Evolutionary conservation across 2,797 vertebrate genomes (phyloP).

Genomic region (Pseudomugil gertrudae): DNA sequence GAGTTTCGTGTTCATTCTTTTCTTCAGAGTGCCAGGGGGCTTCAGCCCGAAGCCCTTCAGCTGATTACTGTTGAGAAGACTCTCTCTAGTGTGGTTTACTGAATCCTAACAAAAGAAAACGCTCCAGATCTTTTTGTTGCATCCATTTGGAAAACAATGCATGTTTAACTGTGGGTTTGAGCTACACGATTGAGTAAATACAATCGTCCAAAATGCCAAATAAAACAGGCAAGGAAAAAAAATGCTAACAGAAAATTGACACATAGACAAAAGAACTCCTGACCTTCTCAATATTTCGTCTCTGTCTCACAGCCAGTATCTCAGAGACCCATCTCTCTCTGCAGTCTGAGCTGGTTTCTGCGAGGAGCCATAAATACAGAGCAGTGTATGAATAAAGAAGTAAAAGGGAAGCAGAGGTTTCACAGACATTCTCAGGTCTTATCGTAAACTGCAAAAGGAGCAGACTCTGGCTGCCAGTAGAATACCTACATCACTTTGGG

Average conservation of each 20-base stretch:
- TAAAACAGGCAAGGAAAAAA: no score
- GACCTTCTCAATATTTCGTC: conserved; percentile 41
- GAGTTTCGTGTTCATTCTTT: conserved; percentile 14
- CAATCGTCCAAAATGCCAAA: no score
- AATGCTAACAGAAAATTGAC: not conserved
- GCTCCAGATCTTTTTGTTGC: not conserved
- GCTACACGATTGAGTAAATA: no score
- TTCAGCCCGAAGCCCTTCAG: conserved; percentile 13
- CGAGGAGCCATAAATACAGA: conserved; percentile 46
- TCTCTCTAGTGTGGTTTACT: not conserved
- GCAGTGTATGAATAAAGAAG: conserved; percentile 60
- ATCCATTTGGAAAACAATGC: not conserved
- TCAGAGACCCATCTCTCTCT: conserved; percentile 65
- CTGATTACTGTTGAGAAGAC: conserved; percentile 25
- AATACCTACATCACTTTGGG: conserved; percentile 36
- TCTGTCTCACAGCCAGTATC: conserved; percentile 47
- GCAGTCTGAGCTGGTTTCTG: conserved; percentile 58
- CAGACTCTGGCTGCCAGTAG: conserved; percentile 43
- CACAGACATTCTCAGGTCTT: conserved; percentile 52
- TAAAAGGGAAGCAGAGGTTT: conserved; percentile 58
- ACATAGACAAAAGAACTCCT: conserved; percentile 13
- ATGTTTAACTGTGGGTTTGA: no score
- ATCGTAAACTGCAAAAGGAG: conserved; percentile 55
- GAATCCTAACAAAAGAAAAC: not conserved
- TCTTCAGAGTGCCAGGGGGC: conserved; percentile 5